Base-by-base conservation (phyloP, 2,797 vertebrate genomes). In the Melanotaenia trifasciata region DNA sequence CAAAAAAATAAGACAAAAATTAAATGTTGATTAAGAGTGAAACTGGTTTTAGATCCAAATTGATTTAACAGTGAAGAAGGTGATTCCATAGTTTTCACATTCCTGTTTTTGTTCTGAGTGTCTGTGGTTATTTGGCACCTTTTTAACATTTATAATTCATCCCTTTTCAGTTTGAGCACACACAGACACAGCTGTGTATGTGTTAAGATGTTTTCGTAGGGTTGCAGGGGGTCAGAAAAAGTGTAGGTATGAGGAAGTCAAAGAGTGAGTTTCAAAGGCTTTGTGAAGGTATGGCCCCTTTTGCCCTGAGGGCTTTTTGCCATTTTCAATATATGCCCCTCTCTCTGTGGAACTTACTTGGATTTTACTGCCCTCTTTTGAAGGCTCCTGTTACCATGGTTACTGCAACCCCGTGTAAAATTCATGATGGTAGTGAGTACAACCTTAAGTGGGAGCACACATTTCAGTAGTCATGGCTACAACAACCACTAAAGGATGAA, bases 391-490 rank as follows among this genome's bases (percentile, higher is more conserved):
- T 92, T 90, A 83, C 91, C 84, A 92, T 92, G 84, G 90, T 82
- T 88, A 90, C 89, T 73, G 83, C 61, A 82, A 82, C 76, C 87
- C 86, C 4, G 57, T 89, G 85, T 89, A 89, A 89, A 90, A 90
- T 88, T 51, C 74, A 84, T 77, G 84, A 81, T 89, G 84, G 81
- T 87, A 79, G 79, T 64, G 53, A 89, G 75, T 91, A 92, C 91
- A 89, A 91, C 88, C 87, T 87, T 84, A 89, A 90, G 89, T 86
- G 79, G 80, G 78, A 86, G 86, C 76, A 81, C 80, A 92, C 76
- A 78, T 87, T 91, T 84, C 72, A 61, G 90, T 92, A 71, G 84
- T 84, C 89, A 92, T 90, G 85, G 88, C 87, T 91, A 92, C 90
- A 86, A 88, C 90, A 90, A 89, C 86, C 85, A 89, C 85, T 76